These are phyloP conservation scores for Drosophila kohkoa DNA, from an alignment of 1,140 invertebrate species.

Conservation along the genomic window DNA sequence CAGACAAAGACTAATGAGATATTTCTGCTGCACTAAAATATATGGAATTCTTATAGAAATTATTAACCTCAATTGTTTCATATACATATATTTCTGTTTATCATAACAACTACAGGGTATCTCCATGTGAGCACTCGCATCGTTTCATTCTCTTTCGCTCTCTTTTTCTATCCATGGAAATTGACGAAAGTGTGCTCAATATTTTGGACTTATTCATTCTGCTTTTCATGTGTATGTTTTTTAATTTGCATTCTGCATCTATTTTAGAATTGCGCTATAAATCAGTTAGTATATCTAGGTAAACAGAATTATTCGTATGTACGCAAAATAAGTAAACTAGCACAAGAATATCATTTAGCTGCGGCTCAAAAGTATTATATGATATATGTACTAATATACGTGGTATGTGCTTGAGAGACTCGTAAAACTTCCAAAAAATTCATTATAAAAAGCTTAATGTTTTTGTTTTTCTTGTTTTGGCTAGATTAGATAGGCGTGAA, in stretches of 20 bases:
- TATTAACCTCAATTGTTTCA: no score
- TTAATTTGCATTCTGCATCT: slow-evolving; percentile 40
- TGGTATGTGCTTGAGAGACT: neutral
- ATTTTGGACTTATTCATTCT: slow-evolving; percentile 14
- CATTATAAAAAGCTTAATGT: slow-evolving; percentile 3
- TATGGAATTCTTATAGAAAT: no score
- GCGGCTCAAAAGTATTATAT: neutral
- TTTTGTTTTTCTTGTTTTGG: no score
- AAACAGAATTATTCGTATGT: neutral
- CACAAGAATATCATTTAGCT: no score
- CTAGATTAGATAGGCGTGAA: slow-evolving; percentile 4
- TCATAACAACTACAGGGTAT: neutral
- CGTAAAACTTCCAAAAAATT: neutral
- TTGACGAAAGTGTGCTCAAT: slow-evolving; percentile 24
- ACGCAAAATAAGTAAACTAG: no score
- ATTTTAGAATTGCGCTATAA: slow-evolving; percentile 47
- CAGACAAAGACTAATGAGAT: no score
- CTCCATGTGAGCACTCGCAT: neutral
- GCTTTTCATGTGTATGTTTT: neutral
- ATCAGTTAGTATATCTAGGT: slow-evolving; percentile 13
- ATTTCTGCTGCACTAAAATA: no score
- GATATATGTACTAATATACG: neutral
- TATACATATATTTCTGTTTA: no score
- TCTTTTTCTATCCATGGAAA: slow-evolving; percentile 1
- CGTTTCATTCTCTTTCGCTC: neutral